Evolutionary conservation across 2,797 vertebrate species (phyloP).

Genomic region (Babyrousa celebensis): DNA sequence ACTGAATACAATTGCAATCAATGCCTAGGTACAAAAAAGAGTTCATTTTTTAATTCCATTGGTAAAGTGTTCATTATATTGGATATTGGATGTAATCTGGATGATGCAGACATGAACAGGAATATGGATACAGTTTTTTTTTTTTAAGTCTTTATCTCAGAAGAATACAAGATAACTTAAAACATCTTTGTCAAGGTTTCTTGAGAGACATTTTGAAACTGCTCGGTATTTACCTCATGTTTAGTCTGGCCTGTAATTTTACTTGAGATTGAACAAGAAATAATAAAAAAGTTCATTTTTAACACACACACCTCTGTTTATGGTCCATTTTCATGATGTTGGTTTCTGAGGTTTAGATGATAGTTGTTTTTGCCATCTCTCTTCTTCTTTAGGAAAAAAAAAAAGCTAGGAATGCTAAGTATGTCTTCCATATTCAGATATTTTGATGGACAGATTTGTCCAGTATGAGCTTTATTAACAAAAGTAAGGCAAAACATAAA

Average conservation of each 20-base stretch:
- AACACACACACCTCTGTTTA: not conserved
- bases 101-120: not conserved
- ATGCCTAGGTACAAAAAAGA: not conserved
- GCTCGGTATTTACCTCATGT: not conserved
- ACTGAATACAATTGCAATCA: not conserved
- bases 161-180: not conserved
- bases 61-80: not conserved
- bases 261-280: not conserved
- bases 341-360: not conserved
- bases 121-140: not conserved
- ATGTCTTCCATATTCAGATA: not conserved
- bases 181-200: not conserved
- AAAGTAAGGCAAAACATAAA: not conserved
- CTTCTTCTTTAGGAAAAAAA: not conserved
- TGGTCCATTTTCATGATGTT: not conserved
- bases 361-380: not conserved
- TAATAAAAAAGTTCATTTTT: not conserved
- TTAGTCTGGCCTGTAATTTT: not conserved
- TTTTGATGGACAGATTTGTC: not conserved
- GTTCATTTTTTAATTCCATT: not conserved
- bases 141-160: not conserved
- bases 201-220: slow-evolving; percentile 18
- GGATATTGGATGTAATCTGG: not conserved
- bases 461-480: not conserved
- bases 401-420: not conserved